Conservation (phyloP, 2,113 vertebrate genomes). For the Cepphus grylle region DNA sequence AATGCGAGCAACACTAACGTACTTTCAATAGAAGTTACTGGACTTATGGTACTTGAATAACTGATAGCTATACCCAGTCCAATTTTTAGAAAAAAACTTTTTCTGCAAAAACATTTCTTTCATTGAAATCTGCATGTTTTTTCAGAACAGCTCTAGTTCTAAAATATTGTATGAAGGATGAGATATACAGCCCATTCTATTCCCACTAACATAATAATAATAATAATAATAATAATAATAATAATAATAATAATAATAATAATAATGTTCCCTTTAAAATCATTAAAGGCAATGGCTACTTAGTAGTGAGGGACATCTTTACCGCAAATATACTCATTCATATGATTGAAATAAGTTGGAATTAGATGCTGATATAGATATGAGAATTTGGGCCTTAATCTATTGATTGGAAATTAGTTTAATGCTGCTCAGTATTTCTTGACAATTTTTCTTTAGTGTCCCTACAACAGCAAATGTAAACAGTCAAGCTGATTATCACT, state of each 20-base stretch:
- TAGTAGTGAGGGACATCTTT: background rate
- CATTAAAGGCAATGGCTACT: background rate
- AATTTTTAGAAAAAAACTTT: background rate
- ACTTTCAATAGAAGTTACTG: background rate
- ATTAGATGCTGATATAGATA: background rate
- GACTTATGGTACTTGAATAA: background rate
- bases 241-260: background rate
- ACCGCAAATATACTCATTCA: background rate
- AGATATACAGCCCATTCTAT: background rate
- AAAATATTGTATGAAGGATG: rapidly evolving
- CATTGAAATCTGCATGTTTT: background rate
- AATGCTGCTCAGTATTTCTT: background rate
- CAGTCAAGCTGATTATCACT: background rate
- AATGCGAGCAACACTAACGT: background rate
- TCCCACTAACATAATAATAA: background rate
- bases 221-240: background rate
- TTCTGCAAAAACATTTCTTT: background rate
- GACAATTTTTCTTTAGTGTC: background rate
- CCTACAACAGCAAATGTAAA: background rate
- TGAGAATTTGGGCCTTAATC: background rate
- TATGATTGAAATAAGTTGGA: background rate
- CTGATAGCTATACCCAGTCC: background rate
- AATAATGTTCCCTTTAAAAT: background rate
- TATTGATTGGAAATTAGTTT: background rate
- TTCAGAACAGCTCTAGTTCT: background rate